A percentile compares a stretch with the other conserved stretches of the same genome.
phyloP scores from a whole-genome alignment of 1,140 invertebrate species.

The Drosophila santomea region DNA sequence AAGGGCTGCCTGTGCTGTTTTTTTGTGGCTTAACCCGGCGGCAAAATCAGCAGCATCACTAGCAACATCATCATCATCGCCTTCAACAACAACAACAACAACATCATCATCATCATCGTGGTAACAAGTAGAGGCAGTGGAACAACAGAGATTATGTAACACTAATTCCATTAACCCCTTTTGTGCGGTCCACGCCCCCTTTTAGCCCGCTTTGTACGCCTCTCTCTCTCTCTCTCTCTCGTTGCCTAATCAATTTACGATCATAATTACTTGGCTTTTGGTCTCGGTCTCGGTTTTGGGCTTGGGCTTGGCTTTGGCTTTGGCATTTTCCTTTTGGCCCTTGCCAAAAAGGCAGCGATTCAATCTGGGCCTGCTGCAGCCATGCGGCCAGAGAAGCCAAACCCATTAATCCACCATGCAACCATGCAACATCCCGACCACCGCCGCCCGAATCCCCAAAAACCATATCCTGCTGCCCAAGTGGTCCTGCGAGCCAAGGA shows the following conservation, averaged over 20 bases:
- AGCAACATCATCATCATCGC: neutral
- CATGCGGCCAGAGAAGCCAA: neutral
- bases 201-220: conserved; percentile 5
- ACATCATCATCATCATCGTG: neutral
- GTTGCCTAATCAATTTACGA: conserved; percentile 75
- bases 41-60: neutral
- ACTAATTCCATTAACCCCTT: conserved; percentile 56
- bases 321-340: conserved; percentile 38
- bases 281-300: conserved; percentile 32
- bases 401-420: conserved; percentile 1
- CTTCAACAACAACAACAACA: no score
- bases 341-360: conserved; percentile 56
- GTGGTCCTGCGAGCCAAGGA: neutral
- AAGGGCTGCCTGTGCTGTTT: neutral
- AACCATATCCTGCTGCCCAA: neutral
- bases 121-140: conserved; percentile 3
- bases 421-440: neutral
- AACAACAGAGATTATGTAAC: conserved; percentile 53
- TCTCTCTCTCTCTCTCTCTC: neutral
- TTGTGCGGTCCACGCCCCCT: conserved; percentile 35
- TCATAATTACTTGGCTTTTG: conserved; percentile 77
- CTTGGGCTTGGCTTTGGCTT: conserved; percentile 32
- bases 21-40: conserved; percentile 20
- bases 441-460: neutral
- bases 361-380: conserved; percentile 43